A percentile compares a stretch with the other conserved stretches of the same genome.
phyloP scores from a whole-genome alignment of 2,888 invertebrate genomes.

The Cosmorhoe ocellata region DNA sequence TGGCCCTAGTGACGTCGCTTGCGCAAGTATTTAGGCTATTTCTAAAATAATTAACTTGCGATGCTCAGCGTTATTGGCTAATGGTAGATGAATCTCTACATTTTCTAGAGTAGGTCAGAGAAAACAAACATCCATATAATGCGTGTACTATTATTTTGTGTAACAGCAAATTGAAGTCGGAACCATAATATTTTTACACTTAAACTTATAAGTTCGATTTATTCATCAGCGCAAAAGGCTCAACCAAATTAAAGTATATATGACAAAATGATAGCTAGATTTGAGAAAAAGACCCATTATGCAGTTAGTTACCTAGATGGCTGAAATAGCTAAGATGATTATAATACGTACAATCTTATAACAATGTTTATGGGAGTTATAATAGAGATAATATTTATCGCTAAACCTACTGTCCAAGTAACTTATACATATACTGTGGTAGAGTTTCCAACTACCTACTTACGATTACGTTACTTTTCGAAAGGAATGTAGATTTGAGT shows the following conservation, averaged over 20 bases:
- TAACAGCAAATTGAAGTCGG: no score
- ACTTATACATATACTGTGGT: constrained; percentile 13
- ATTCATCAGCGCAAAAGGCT: no score
- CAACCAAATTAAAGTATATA: no score
- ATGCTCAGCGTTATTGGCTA: constrained; percentile 2
- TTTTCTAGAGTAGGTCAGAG: not conserved
- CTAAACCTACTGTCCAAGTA: constrained; percentile 12
- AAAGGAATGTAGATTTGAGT: constrained; percentile 17
- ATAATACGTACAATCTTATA: no score
- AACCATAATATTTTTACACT: no score
- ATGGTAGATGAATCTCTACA: not conserved
- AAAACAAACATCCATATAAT: not conserved
- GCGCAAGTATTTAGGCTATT: constrained; percentile 10
- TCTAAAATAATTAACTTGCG: constrained; percentile 5
- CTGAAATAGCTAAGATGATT: not conserved
- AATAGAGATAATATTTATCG: constrained; percentile 2
- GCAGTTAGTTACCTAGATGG: no score
- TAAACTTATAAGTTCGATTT: no score
- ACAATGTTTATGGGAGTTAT: no score
- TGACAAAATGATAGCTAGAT: no score
- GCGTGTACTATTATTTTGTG: no score
- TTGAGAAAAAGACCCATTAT: no score
- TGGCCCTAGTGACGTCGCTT: constrained; percentile 20
- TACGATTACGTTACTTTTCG: constrained; percentile 5
- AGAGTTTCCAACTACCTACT: constrained; percentile 13